Conservation (phyloP, 2,888 invertebrate species). For the Scaptomyza cyrtandrae region DNA sequence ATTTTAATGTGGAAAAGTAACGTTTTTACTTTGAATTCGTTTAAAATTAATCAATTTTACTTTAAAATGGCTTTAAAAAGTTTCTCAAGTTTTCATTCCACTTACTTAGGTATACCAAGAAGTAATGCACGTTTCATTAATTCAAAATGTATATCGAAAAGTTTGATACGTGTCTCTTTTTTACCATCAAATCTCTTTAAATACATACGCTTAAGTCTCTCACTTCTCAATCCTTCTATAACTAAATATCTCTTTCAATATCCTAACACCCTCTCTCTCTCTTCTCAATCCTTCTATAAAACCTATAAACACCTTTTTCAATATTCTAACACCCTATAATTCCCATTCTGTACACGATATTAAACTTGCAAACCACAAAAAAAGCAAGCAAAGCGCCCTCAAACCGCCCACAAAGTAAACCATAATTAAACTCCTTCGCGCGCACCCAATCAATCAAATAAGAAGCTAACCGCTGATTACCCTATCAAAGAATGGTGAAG, state of each 20-base stretch:
- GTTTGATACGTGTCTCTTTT: neutral
- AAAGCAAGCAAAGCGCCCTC: neutral
- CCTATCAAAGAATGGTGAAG: conserved; percentile 26
- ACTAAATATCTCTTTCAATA: too few species aligned
- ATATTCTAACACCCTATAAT: neutral
- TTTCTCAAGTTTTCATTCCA: too few species aligned
- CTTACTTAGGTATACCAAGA: neutral
- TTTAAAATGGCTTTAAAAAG: too few species aligned
- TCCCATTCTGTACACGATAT: neutral
- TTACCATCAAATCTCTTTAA: too few species aligned
- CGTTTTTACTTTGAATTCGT: neutral
- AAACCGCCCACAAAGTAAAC: neutral
- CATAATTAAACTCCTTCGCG: neutral
- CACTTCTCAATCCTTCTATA: too few species aligned
- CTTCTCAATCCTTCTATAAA: too few species aligned
- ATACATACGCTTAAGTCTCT: too few species aligned
- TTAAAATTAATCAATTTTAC: too few species aligned
- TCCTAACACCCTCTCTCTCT: too few species aligned
- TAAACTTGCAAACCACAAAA: conserved; percentile 6
- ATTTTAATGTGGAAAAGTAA: neutral
- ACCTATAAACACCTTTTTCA: neutral
- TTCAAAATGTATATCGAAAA: neutral
- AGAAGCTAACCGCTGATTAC: conserved; percentile 42
- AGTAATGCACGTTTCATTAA: neutral
- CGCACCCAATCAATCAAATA: conserved; percentile 20